Evolutionary conservation across 2,797 vertebrate genomes (phyloP), one percentile per base, ranked within the genome.

Genomic region (Florisuga fusca): DNA sequence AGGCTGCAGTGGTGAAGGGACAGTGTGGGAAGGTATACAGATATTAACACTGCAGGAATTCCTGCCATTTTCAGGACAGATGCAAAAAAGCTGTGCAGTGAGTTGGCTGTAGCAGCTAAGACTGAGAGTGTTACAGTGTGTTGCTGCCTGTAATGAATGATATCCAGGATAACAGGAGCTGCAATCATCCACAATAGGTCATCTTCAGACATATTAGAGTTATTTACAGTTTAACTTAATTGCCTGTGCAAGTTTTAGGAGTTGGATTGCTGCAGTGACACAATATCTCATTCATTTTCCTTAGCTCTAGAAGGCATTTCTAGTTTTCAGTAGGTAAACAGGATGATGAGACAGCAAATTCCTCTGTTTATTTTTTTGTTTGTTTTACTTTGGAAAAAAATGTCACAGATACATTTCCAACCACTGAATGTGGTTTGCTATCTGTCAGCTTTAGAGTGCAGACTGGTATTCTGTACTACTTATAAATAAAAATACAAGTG

Each of bases 81-180:
- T 10, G 2, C 33, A 9, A 45, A 5, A 20, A 36, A 6, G 45
- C 15, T 4, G 23, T 4, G 61, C 43, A 31, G 6, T 3, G 26
- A 19, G 3, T 3, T 5, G 74, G 33, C 36, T 15, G 36, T 2
- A 31, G 62, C 1, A 0, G 31, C 62, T 21, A 46, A 64, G 19
- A 9, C 29, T 3, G n/a, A 4, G 0, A 1, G 34, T 2, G 25
- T 36, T 75, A 8, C 2, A 14, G 21, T 14, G 17, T 43, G 33
- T 17, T 12, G 43, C 36, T 51, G 55, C n/a, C 7, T 45, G 41
- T 19, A 1, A n/a, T 4, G 74, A 72, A 26, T 9, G 1, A 5
- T 20, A 13, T 9, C 13, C 15, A 6, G 22, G 4, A 19, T 1
- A 36, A 4, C 27, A 41, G 64, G 17, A 22, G 10, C 8, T 38